Base-by-base conservation (phyloP, 2,888 invertebrate genomes). In the Parnassius glacialis region DNA sequence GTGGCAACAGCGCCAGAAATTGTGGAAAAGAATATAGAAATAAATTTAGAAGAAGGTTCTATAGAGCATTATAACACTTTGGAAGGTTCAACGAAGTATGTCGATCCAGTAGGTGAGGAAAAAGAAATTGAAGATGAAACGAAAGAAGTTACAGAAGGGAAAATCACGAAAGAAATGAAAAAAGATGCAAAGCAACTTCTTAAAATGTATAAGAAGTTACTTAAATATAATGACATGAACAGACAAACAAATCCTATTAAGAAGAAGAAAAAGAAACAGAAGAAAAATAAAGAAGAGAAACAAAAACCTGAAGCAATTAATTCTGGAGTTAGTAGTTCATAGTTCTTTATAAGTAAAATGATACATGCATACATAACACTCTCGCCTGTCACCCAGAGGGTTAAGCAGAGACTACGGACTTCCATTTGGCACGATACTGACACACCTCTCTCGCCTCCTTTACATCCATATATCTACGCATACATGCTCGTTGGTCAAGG, bases 11-110 rank as follows among this genome's bases (percentile, higher is more conserved):
- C 76, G 55, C 81, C 67, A 64, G 70, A 67, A 61, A 62, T 69
- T 16, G 69, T 63, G 52, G 62, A 70, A 43, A 56, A 64, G 7
- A 57, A 61, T 52, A 56, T 60, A 52, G 64, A 70, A 65, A 59
- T 64, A 50, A 79, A 59, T 58, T 59, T 80, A 54, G 77, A 78
- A 68, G 91, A 90, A 75, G 90, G 94, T 0, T 90, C 93, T 9
- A 88, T 94, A 52, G 92, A 93, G 57, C 93, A 93, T 66, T 94
- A 92, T 65, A 90, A 93, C 58, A 85, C 85, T 9, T 66, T 92
- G 45, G 71, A 84, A 74, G 83, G 81, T 0, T 85, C 85, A 0
- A 84, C 80, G 0, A 86, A 79, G 66, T 90, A 84, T 61, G 86
- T 90, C 0, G 77, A 85, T 68, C 87, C 89, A 0, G 74, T 84